Evolutionary conservation across 2,888 invertebrate species (phyloP).

Genomic region (Meteorus colon): DNA sequence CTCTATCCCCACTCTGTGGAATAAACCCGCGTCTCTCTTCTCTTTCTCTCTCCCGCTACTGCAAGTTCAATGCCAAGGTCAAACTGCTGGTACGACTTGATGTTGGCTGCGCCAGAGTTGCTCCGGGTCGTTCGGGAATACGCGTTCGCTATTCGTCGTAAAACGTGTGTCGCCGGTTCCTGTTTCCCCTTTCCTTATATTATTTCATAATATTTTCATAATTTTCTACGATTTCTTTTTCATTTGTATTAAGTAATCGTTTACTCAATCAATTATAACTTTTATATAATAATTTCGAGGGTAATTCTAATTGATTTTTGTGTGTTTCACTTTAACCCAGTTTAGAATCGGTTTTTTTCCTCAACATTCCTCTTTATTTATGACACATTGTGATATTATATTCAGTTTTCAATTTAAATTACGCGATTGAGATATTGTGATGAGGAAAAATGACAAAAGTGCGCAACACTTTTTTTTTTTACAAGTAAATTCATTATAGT

Average conservation of each 20-base stretch:
- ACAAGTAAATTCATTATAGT: neutral
- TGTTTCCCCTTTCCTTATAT: conserved; percentile 30
- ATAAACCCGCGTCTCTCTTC: conserved; percentile 24
- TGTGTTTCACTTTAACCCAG: neutral
- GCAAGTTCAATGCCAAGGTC: conserved; percentile 74
- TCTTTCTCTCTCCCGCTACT: conserved; percentile 47
- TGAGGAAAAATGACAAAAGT: too few relatives aligned
- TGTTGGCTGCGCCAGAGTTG: conserved; percentile 66
- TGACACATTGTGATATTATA: too few relatives aligned
- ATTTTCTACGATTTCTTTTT: conserved; percentile 12
- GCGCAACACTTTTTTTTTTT: conserved; percentile 23
- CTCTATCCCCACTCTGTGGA: conserved; percentile 30
- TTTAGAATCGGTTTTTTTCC: neutral
- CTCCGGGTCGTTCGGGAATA: conserved; percentile 57
- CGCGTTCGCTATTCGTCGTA: conserved; percentile 51
- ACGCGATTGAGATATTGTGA: too few relatives aligned
- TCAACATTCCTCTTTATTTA: neutral
- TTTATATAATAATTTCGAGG: neutral
- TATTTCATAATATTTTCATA: conserved; percentile 27
- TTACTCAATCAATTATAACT: neutral
- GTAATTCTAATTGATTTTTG: neutral
- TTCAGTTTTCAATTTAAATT: neutral
- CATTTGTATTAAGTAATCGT: neutral
- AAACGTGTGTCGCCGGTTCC: conserved; percentile 40
- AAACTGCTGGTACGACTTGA: conserved; percentile 65